Percentiles rank a stretch among this genome's conserved stretches.
phyloP scores from a whole-genome alignment of 2,888 invertebrate genomes.

The Dione juno region DNA sequence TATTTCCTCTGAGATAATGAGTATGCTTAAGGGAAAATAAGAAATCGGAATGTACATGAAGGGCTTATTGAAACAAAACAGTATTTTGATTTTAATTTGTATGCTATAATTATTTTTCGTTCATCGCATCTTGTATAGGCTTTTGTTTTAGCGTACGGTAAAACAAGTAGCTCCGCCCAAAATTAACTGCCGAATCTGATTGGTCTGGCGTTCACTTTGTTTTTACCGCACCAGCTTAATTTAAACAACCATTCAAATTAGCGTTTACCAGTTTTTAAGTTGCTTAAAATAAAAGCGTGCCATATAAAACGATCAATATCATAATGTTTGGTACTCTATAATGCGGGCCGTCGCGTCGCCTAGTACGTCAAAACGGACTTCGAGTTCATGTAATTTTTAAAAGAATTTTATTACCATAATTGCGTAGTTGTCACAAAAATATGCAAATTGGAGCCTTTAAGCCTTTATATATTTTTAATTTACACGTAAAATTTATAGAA shows the following conservation, averaged over 20 bases:
- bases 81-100: slow-evolving; percentile 55
- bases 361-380: slow-evolving; percentile 13
- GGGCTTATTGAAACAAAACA: slow-evolving; percentile 44
- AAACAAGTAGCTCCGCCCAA: slow-evolving; percentile 71
- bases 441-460: slow-evolving; percentile 1
- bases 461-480: background rate
- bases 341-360: slow-evolving; percentile 34
- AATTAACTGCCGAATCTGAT: slow-evolving; percentile 64
- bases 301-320: slow-evolving; percentile 36
- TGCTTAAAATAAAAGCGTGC: slow-evolving; percentile 40
- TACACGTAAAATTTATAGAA: background rate
- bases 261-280: slow-evolving; percentile 46
- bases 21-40: slow-evolving; percentile 35
- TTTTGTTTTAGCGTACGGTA: slow-evolving; percentile 70
- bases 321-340: slow-evolving; percentile 30
- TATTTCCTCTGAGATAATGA: slow-evolving; percentile 9
- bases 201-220: slow-evolving; percentile 72
- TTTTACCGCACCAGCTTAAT: slow-evolving; percentile 66
- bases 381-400: slow-evolving; percentile 5
- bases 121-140: slow-evolving; percentile 67
- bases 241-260: slow-evolving; percentile 61
- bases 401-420: slow-evolving; percentile 18
- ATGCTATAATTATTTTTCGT: slow-evolving; percentile 71
- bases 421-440: slow-evolving; percentile 1
- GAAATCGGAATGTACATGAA: slow-evolving; percentile 42